Base-by-base conservation (phyloP, 2,888 invertebrate species). In the Limnephilus marmoratus region DNA sequence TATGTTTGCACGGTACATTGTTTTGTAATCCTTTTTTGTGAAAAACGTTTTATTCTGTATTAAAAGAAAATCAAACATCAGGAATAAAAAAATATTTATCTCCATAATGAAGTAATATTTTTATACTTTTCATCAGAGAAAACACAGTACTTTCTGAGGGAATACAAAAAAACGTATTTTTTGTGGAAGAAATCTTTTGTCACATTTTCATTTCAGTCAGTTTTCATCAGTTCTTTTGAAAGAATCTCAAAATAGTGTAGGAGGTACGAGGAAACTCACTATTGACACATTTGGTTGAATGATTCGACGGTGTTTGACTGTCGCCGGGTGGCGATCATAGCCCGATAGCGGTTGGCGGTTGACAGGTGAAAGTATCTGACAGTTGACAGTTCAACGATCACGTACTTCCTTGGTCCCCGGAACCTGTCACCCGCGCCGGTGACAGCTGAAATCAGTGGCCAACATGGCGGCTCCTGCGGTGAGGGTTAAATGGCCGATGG, bases 341-440 rank as follows among this genome's bases (percentile, higher is more conserved):
- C 15, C 53, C 29, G 81, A 81, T 90, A 81, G 45, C 29, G 29
- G 37, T 81, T 90, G 90, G 81, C 90, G 81, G 29, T n/a, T 81
- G 90, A 90, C 81, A 90, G 29, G 81, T 90, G 45, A 41, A 90
- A 81, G 90, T 81, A 81, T n/a, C 45, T 41, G 81, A 90, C 90
- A 41, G 90, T 81, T 90, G 81, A 81, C 90, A 90, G 81, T 29
- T 81, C 37, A 37, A 81, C 81, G 45, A 13, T 88, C 88, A 88
- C 41, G 81, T 81, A 29, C 45, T 90, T 90, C 90, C 90, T 81
- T 81, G 81, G 81, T 90, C 81, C 34, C 90, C 90, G 90, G 90
- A 90, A 90, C 37, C 18, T 34, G 90, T 90, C 90, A 90, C 24
- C 81, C 81, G 41, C 81, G 81, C 41, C 41, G 12, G 45, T 81